These are phyloP conservation scores for Aspidiotus rigidus DNA, from an alignment of 2,888 invertebrate species.

Conservation along the genomic window DNA sequence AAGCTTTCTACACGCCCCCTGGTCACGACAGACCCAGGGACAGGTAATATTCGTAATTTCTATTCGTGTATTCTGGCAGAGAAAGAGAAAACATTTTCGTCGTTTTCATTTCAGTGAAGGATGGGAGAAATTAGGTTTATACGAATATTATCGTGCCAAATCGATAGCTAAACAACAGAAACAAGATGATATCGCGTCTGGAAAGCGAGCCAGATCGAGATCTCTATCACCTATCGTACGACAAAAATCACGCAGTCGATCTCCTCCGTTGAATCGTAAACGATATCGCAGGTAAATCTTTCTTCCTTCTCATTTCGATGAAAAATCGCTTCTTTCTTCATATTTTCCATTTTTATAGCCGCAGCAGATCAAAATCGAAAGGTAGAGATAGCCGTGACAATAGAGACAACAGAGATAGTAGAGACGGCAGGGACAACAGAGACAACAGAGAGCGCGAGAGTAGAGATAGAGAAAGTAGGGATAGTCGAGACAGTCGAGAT, in stretches of 20 bases:
- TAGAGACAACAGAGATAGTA: too few relatives aligned
- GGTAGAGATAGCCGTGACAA: conserved; percentile 16
- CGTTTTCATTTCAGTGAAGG: conserved; percentile 55
- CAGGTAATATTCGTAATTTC: conserved; percentile 50
- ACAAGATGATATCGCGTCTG: conserved; percentile 68
- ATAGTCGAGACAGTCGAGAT: too few relatives aligned
- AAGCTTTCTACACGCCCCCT: conserved; percentile 90
- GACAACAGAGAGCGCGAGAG: too few relatives aligned
- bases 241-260: conserved; percentile 60
- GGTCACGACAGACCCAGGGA: conserved; percentile 91
- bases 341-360: conserved; percentile 29
- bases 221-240: conserved; percentile 74
- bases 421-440: too few relatives aligned
- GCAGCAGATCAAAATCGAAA: conserved; percentile 49
- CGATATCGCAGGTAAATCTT: conserved; percentile 50
- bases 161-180: conserved; percentile 80
- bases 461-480: too few relatives aligned
- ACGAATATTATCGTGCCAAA: conserved; percentile 96
- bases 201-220: conserved; percentile 58
- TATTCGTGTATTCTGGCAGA: background rate
- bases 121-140: conserved; percentile 95
- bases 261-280: conserved; percentile 56
- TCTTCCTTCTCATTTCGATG: background rate
- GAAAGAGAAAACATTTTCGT: background rate
- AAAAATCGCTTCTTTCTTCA: background rate